These are phyloP conservation scores for Antheraea pernyi DNA, from an alignment of 1,140 invertebrate genomes.

Conservation along the genomic window DNA sequence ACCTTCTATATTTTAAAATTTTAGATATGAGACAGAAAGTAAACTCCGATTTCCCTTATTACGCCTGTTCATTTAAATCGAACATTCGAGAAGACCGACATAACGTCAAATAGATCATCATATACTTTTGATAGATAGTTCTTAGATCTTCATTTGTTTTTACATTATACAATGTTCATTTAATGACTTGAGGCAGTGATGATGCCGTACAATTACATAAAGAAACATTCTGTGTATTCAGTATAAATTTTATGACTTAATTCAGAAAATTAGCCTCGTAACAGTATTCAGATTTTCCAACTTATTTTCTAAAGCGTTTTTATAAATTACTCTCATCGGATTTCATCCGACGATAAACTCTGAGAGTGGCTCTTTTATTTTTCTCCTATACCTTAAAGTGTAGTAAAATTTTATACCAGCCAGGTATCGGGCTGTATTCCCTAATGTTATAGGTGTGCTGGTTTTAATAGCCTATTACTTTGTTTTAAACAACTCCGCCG, in stretches of 20 bases:
- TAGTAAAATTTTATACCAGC: conserved; percentile 1
- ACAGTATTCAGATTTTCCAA: not conserved
- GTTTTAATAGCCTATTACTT: conserved; percentile 1
- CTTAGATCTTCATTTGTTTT: too few species aligned
- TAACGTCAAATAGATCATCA: too few species aligned
- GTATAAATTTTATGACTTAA: not conserved
- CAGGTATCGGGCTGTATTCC: conserved; percentile 3
- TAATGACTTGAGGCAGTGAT: too few species aligned
- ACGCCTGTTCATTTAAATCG: too few species aligned
- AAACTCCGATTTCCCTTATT: too few species aligned
- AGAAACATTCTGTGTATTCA: not conserved
- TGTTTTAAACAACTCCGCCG: conserved; percentile 1
- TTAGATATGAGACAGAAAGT: too few species aligned
- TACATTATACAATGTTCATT: too few species aligned
- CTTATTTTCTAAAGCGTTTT: not conserved
- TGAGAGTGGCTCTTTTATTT: not conserved
- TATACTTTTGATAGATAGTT: too few species aligned
- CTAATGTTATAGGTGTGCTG: conserved; percentile 1
- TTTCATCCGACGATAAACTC: conserved; percentile 1
- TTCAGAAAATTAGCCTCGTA: not conserved
- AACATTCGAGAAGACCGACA: too few species aligned
- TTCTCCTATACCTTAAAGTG: not conserved
- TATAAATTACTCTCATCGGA: conserved; percentile 2
- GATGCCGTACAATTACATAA: too few species aligned
- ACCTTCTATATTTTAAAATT: too few species aligned